These are phyloP conservation scores for Phocoena phocoena DNA, from an alignment of 2,113 vertebrate species.

Conservation along the genomic window DNA sequence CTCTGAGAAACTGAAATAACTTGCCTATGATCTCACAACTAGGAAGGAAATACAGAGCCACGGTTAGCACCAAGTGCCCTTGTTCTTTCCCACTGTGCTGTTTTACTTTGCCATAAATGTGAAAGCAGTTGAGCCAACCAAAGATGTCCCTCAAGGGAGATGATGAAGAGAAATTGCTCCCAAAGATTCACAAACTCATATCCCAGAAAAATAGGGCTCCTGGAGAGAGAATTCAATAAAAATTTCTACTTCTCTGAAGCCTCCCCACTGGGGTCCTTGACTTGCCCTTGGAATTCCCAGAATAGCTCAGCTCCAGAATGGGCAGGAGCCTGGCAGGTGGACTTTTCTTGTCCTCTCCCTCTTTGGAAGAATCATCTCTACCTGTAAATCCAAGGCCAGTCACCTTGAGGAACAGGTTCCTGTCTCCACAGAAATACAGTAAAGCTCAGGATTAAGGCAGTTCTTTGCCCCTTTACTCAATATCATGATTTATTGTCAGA, in stretches of 20 bases:
- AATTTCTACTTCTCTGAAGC: not conserved
- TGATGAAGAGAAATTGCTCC: not conserved
- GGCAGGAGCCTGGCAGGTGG: not conserved
- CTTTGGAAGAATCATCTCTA: not conserved
- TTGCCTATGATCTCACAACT: not conserved
- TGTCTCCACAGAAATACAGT: not conserved
- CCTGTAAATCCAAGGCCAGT: not conserved
- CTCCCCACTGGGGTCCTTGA: not conserved
- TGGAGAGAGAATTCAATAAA: constrained; percentile 25
- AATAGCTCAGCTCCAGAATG: not conserved
- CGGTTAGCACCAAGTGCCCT: not conserved
- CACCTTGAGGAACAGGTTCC: not conserved
- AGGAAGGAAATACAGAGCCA: not conserved
- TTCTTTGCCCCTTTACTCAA: not conserved
- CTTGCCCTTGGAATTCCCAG: not conserved
- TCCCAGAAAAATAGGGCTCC: not conserved
- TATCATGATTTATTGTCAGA: not conserved
- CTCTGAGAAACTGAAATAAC: not conserved
- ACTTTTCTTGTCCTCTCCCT: not conserved
- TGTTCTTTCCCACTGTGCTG: not conserved
- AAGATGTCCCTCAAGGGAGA: not conserved
- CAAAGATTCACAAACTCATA: not conserved
- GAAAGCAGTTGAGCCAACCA: not conserved
- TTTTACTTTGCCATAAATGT: not conserved
- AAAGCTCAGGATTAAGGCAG: constrained; percentile 1